These are phyloP conservation scores for Adineta ricciae DNA, from an alignment of 2,888 invertebrate species.

Conservation along the genomic window DNA sequence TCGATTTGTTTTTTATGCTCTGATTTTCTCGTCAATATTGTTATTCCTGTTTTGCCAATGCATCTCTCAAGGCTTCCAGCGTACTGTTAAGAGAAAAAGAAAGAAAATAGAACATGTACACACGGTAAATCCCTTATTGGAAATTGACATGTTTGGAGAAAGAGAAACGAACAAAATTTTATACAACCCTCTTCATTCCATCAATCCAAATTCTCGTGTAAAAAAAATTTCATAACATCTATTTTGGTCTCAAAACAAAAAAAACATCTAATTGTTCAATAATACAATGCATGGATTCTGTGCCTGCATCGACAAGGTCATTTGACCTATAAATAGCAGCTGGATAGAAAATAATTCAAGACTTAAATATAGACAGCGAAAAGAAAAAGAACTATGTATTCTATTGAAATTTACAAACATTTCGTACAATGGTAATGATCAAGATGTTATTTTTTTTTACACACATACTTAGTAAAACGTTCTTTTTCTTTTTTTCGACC, in stretches of 20 bases:
- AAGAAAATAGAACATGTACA: neutral
- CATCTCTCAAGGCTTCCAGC: neutral
- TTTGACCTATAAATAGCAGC: too few species aligned
- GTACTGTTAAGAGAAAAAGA: neutral
- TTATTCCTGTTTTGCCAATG: neutral
- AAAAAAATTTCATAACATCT: too few species aligned
- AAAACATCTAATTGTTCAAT: too few species aligned
- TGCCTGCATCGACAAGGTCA: too few species aligned
- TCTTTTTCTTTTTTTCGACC: neutral
- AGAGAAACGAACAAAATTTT: too few species aligned
- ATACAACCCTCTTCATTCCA: too few species aligned
- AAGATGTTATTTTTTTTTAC: neutral
- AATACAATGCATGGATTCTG: too few species aligned
- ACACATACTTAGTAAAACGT: neutral
- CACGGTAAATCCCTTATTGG: neutral
- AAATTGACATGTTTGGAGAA: neutral
- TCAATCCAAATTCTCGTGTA: too few species aligned
- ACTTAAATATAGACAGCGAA: neutral
- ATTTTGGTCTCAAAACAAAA: too few species aligned
- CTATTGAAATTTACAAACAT: neutral
- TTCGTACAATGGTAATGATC: neutral
- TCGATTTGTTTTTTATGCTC: neutral
- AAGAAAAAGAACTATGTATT: neutral
- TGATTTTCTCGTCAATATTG: neutral
- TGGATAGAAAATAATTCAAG: neutral